A percentile compares a stretch with the other conserved stretches of the same genome.
phyloP scores from a whole-genome alignment of 1,140 invertebrate species.

The Anagrus nilaparvatae region DNA sequence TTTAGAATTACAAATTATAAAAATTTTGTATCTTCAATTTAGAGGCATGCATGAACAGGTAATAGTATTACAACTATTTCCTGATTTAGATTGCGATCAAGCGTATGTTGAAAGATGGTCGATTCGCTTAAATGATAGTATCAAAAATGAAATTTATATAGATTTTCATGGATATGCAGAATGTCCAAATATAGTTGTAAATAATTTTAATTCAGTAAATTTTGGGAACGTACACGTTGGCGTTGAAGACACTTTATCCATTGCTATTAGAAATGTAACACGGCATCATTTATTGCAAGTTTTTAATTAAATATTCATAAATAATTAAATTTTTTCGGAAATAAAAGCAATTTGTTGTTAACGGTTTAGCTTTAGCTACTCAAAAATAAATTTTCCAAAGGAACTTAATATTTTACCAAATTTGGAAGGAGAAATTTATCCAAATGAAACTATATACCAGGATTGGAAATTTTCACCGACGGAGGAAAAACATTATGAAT shows the following conservation, averaged over 20 bases:
- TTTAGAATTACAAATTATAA: no score
- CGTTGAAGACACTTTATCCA: constrained; percentile 15
- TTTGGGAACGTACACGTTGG: constrained; percentile 21
- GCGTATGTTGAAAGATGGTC: constrained; percentile 29
- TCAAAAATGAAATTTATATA: constrained; percentile 21
- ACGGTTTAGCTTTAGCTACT: constrained; percentile 21
- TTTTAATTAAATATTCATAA: not conserved
- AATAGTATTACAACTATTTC: constrained; percentile 24
- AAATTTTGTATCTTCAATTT: no score
- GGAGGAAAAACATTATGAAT: constrained; percentile 21
- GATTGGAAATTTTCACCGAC: constrained; percentile 25
- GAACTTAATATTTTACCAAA: constrained; percentile 20
- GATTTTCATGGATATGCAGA: constrained; percentile 30
- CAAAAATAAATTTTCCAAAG: constrained; percentile 14
- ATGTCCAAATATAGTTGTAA: constrained; percentile 20
- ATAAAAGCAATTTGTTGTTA: not conserved
- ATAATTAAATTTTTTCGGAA: not conserved
- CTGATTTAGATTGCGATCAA: constrained; percentile 17
- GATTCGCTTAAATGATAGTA: constrained; percentile 24
- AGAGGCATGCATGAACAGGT: constrained; percentile 19
- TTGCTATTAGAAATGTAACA: constrained; percentile 26
- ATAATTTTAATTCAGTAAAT: constrained; percentile 13
- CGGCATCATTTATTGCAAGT: constrained; percentile 25
- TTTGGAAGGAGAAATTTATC: constrained; percentile 18
- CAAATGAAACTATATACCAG: constrained; percentile 25